These are phyloP conservation scores for Pycnonotus jocosus DNA, from an alignment of 2,113 vertebrate genomes.

Conservation along the genomic window DNA sequence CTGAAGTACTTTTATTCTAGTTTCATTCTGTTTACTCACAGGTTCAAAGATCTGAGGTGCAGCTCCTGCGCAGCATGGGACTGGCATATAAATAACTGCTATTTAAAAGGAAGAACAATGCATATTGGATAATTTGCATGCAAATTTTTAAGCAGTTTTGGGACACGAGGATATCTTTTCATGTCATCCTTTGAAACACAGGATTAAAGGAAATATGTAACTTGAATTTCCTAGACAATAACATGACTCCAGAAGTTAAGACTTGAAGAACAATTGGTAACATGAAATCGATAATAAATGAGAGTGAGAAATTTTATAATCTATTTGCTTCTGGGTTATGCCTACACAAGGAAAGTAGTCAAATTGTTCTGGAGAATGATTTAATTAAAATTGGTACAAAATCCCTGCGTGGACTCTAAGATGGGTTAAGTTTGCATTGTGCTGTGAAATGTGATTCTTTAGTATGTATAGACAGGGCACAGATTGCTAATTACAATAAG, in stretches of 20 bases:
- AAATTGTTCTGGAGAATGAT: not conserved
- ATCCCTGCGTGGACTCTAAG: not conserved
- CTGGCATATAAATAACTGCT: not conserved
- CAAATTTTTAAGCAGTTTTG: not conserved
- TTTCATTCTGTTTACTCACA: not conserved
- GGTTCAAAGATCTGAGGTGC: not conserved
- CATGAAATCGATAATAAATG: not conserved
- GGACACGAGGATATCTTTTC: not conserved
- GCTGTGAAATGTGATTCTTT: conserved; percentile 7
- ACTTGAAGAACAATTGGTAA: conserved; percentile 5
- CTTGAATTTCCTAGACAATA: not conserved
- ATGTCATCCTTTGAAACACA: not conserved
- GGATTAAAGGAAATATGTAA: not conserved
- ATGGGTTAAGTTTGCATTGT: not conserved
- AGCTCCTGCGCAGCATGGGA: not conserved
- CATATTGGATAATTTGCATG: not conserved
- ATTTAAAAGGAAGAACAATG: not conserved
- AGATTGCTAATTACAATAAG: conserved; percentile 37
- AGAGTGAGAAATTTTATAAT: conserved; percentile 1
- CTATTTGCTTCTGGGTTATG: not conserved
- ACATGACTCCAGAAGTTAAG: not conserved
- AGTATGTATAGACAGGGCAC: not conserved
- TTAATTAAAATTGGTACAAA: conserved; percentile 29
- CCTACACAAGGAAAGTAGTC: not conserved
- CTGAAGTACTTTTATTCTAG: not conserved